Conservation (phyloP, 2,797 vertebrate genomes). For the Halcyon smyrnensis region DNA sequence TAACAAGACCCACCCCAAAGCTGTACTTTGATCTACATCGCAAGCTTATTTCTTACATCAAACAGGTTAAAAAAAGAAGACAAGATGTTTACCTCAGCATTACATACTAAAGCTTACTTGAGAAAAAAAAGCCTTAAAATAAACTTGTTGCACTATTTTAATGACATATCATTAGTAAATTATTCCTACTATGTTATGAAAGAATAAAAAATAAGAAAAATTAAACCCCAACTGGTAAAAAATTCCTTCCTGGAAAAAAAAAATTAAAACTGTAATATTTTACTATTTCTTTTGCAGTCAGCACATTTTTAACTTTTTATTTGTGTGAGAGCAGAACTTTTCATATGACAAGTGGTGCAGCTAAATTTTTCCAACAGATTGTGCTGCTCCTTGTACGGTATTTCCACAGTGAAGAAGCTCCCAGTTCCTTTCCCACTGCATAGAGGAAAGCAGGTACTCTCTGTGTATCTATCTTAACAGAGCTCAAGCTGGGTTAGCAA, state of each 20-base stretch:
- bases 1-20: neutral
- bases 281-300: conserved; percentile 16
- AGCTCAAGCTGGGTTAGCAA: neutral
- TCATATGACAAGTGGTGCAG: neutral
- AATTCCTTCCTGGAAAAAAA: neutral
- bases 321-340: conserved; percentile 23
- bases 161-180: neutral
- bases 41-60: neutral
- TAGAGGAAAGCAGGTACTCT: neutral
- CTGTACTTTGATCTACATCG: neutral
- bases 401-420: conserved; percentile 7
- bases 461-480: neutral
- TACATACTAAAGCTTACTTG: neutral
- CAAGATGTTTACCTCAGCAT: neutral
- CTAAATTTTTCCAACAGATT: conserved; percentile 38
- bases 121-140: neutral
- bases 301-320: conserved; percentile 7
- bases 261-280: neutral
- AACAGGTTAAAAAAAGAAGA: neutral
- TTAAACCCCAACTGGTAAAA: neutral
- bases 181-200: neutral
- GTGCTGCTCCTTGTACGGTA: neutral
- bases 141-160: neutral
- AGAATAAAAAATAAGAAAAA: neutral
- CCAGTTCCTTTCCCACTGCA: neutral